Percentiles rank a stretch among this genome's conserved stretches.
These are phyloP conservation scores for Aeoliscus strigatus DNA, from an alignment of 2,797 vertebrate species.

Conservation along the genomic window DNA sequence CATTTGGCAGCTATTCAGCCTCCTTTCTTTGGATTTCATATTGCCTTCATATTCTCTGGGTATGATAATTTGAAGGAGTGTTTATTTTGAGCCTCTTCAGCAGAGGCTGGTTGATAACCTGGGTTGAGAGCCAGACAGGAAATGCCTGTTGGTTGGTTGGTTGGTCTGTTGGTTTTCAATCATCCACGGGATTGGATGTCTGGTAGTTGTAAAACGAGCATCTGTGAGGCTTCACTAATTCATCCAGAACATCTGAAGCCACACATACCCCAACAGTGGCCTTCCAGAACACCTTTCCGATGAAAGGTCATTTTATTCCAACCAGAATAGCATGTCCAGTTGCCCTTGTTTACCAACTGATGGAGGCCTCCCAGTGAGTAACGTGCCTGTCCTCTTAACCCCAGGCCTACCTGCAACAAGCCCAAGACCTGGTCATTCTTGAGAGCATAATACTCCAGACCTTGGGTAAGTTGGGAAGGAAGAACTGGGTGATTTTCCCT, in stretches of 20 bases:
- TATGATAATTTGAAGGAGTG: background rate
- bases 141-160: constrained; percentile 38
- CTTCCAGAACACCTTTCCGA: constrained; percentile 4
- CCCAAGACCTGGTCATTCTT: constrained; percentile 98
- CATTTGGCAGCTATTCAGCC: background rate
- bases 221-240: constrained; percentile 12
- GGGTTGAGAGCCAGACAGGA: constrained; percentile 17
- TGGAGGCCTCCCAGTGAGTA: constrained; percentile 74
- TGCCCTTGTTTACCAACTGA: constrained; percentile 40
- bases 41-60: no score
- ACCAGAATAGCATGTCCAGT: constrained; percentile 13
- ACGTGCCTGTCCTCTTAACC: constrained; percentile 85
- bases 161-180: constrained; percentile 23
- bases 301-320: constrained; percentile 2
- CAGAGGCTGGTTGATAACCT: constrained; percentile 16
- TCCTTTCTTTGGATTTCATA: background rate
- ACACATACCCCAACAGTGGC: background rate
- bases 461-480: constrained; percentile 88
- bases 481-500: constrained; percentile 60
- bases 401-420: constrained; percentile 96
- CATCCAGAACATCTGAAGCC: background rate
- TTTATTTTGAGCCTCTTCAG: constrained; percentile 12
- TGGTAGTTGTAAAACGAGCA: constrained; percentile 26
- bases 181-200: constrained; percentile 29
- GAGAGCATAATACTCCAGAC: constrained; percentile 98